These are phyloP conservation scores for Crotalus horridus DNA, from an alignment of 2,113 vertebrate genomes.

Conservation along the genomic window DNA sequence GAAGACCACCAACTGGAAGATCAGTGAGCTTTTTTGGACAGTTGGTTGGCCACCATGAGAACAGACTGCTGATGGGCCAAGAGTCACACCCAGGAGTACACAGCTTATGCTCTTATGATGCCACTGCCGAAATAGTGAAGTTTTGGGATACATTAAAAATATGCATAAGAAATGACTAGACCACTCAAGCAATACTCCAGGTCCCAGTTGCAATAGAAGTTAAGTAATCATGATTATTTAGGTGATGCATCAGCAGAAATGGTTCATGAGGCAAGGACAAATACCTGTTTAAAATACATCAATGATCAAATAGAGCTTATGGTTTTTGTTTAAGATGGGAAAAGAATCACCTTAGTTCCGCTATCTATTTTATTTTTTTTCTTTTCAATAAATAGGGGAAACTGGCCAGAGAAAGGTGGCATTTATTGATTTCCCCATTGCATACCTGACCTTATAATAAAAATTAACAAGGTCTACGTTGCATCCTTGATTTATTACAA, in stretches of 20 bases:
- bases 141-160: not conserved
- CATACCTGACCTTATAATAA: slow-evolving; percentile 70
- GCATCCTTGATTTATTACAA: slow-evolving; percentile 81
- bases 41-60: not conserved
- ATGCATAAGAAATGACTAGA: not conserved
- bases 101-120: not conserved
- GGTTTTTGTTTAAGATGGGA: not conserved
- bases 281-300: not conserved
- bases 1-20: not conserved
- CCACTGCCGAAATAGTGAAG: not conserved
- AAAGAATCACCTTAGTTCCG: not conserved
- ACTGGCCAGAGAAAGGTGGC: not conserved
- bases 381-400: not conserved
- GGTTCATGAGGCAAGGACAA: not conserved
- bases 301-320: not conserved
- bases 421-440: slow-evolving; percentile 28
- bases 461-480: slow-evolving; percentile 71
- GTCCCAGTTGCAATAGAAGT: not conserved
- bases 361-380: not conserved
- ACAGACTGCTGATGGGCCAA: not conserved
- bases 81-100: not conserved
- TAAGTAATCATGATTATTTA: not conserved
- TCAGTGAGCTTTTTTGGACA: not conserved
- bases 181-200: not conserved
- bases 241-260: not conserved